A percentile compares a stretch with the other conserved stretches of the same genome.
phyloP scores from a whole-genome alignment of 2,888 invertebrate genomes.

The Diabrotica balteata region DNA sequence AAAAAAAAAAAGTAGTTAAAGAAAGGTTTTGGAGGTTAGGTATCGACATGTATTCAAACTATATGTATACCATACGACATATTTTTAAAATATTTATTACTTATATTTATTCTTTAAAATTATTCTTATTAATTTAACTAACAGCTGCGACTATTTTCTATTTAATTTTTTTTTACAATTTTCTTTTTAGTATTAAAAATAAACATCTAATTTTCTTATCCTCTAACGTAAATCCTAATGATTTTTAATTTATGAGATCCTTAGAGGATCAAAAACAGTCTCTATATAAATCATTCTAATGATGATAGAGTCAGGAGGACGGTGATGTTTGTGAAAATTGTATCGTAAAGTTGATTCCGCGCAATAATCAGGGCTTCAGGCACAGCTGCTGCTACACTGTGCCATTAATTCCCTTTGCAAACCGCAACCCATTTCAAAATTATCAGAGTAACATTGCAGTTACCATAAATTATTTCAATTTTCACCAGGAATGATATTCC shows the following conservation, averaged over 20 bases:
- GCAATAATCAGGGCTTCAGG: constrained; percentile 22
- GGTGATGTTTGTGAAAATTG: constrained; percentile 23
- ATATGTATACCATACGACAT: too few relatives aligned
- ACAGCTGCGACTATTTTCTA: too few relatives aligned
- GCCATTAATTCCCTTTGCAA: constrained; percentile 28
- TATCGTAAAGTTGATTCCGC: constrained; percentile 23
- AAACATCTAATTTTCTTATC: not conserved
- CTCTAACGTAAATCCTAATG: not conserved
- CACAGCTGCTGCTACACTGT: constrained; percentile 21
- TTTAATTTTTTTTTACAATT: too few relatives aligned
- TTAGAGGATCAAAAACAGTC: constrained; percentile 8
- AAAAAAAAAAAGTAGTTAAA: too few relatives aligned
- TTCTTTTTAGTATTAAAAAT: too few relatives aligned
- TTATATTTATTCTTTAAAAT: too few relatives aligned
- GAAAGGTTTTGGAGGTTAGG: too few relatives aligned
- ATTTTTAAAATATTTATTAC: too few relatives aligned
- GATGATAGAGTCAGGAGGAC: constrained; percentile 16
- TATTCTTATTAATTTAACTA: too few relatives aligned
- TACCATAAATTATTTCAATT: constrained; percentile 26
- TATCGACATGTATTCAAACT: too few relatives aligned
- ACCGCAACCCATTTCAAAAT: constrained; percentile 28
- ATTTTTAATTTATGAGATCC: not conserved
- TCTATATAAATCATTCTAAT: constrained; percentile 20
- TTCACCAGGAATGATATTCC: constrained; percentile 20
- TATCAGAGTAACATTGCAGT: constrained; percentile 23